Base-by-base conservation (phyloP, 2,888 invertebrate species). In the Silvanus unidentatus region DNA sequence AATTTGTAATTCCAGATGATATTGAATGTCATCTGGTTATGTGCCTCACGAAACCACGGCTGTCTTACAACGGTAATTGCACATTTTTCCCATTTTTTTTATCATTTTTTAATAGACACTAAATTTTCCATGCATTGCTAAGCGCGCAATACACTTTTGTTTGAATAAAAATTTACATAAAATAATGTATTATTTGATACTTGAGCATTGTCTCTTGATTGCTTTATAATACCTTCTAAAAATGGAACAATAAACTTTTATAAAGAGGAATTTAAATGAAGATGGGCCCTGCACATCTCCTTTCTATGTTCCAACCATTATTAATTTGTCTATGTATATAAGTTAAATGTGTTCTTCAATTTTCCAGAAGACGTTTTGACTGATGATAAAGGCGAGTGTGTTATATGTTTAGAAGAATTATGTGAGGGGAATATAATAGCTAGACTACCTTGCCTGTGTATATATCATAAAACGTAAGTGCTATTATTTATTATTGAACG, bases 21-120 rank as follows among this genome's bases (percentile, higher is more conserved):
- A 92, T 97, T 72, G 98, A 98, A 80, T 93, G 94, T 79, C 98
- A 98, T 77, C 84, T 98, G 73, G 95, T 98, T 69, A 95, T 98
- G 90, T 98, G 98, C 82, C 88, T 98, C 77, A 98, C 98, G 64
- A 93, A 97, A 81, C 98, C 98, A 64, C 84, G 95, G 73, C 91
- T 99, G 72, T 94, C 89, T 68, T 98, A 98, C 78, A 99, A 98
- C 79, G 97, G 97, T 97, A 69, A 78, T 37, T 37, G 14, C 35
- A 6, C 81, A n/a, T n/a, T n/a, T n/a, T n/a, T n/a, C n/a, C n/a
- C n/a, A n/a, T 77, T 16, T 42, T 56, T 43, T 44, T 27, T 35
- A 43, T 5, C 5, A 34, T 40, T 50, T 14, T 2, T 13, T n/a
- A n/a, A n/a, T n/a, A n/a, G n/a, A n/a, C n/a, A n/a, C n/a, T n/a